phyloP scores from a whole-genome alignment of 2,113 vertebrate species.

The Prionailurus bengalensis region DNA sequence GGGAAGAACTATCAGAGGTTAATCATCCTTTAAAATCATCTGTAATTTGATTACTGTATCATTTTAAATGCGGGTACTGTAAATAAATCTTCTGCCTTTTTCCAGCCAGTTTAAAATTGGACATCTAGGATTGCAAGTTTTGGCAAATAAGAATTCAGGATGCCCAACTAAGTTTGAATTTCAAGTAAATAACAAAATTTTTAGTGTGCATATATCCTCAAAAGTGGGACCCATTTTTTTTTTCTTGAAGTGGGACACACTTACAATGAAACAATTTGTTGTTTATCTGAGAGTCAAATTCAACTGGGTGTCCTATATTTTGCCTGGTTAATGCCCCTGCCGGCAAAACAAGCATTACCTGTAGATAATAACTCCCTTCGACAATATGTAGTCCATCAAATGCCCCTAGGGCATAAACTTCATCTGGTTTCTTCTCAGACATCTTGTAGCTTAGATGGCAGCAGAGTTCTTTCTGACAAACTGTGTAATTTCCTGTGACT shows the following conservation, averaged over 20 bases:
- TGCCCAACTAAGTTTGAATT: neutral
- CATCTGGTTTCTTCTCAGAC: conserved; percentile 74
- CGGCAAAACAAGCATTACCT: conserved; percentile 68
- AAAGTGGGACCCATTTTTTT: neutral
- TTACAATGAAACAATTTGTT: neutral
- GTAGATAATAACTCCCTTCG: conserved; percentile 76
- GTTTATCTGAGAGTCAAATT: neutral
- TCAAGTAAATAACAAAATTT: neutral
- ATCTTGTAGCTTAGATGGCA: conserved; percentile 79
- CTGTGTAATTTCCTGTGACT: conserved; percentile 72
- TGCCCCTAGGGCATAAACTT: conserved; percentile 79
- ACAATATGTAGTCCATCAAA: conserved; percentile 78
- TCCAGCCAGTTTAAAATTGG: neutral
- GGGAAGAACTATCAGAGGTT: neutral
- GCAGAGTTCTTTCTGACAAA: conserved; percentile 81
- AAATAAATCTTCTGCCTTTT: neutral
- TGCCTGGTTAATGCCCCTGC: neutral
- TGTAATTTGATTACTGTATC: conserved; percentile 13
- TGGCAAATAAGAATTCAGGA: neutral
- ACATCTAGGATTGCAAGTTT: neutral
- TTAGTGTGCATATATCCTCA: neutral
- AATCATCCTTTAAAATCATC: neutral
- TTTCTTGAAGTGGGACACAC: neutral
- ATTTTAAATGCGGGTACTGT: neutral
- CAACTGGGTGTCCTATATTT: neutral